Evolutionary conservation across 2,113 vertebrate genomes (phyloP).

Genomic region (Candoia aspera): DNA sequence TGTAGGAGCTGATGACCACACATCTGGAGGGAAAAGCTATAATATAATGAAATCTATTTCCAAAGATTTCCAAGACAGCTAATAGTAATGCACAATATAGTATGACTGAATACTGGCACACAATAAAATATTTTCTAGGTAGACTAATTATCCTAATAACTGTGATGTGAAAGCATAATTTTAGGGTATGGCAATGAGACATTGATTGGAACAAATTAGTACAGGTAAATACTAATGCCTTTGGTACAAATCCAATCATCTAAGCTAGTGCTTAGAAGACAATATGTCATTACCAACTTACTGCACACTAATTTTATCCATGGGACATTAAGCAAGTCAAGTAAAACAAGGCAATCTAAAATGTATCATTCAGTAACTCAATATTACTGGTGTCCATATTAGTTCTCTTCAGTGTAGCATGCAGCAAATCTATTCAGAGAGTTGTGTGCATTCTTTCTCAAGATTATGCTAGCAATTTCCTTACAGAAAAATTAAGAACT

Average conservation of each 20-base stretch:
- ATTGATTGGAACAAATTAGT: constrained; percentile 51
- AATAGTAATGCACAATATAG: constrained; percentile 34
- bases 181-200: constrained; percentile 6
- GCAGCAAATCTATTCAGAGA: constrained; percentile 37
- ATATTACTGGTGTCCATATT: constrained; percentile 16
- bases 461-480: constrained; percentile 35
- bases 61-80: constrained; percentile 24
- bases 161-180: constrained; percentile 34
- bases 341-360: constrained; percentile 45
- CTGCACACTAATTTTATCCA: constrained; percentile 48
- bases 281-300: constrained; percentile 50
- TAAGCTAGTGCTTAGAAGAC: constrained; percentile 56
- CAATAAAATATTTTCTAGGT: constrained; percentile 37
- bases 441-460: constrained; percentile 29
- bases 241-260: constrained; percentile 48
- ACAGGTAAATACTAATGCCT: constrained; percentile 42
- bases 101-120: constrained; percentile 30
- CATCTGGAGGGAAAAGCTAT: background rate
- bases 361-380: constrained; percentile 3
- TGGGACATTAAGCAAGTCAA: constrained; percentile 47
- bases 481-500: constrained; percentile 31
- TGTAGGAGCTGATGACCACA: background rate
- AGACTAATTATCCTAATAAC: constrained; percentile 12
- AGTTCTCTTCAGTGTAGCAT: constrained; percentile 29
- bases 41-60: constrained; percentile 28